phyloP scores from a whole-genome alignment of 2,888 invertebrate species.

The Lasioglossum lativentre region DNA sequence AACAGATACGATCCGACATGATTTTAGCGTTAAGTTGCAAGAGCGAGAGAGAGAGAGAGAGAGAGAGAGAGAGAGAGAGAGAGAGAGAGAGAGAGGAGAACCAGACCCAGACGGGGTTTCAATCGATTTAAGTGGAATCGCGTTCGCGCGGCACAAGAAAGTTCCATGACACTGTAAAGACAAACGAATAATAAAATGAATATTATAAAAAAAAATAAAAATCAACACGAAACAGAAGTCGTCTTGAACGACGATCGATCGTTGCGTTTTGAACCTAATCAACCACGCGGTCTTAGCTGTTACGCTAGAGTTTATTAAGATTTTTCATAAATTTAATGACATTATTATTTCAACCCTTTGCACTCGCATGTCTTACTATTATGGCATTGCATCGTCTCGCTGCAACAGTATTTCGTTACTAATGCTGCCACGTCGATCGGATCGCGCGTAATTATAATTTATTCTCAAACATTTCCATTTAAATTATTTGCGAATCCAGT shows the following conservation, averaged over 20 bases:
- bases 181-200: constrained; percentile 26
- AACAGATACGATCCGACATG: constrained; percentile 22
- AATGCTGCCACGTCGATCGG: background rate
- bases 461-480: background rate
- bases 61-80: too few relatives aligned
- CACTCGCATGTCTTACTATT: background rate
- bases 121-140: constrained; percentile 26
- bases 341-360: constrained; percentile 2
- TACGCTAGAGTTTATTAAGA: background rate
- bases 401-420: background rate
- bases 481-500: background rate
- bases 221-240: background rate
- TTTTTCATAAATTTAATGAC: background rate
- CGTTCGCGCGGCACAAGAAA: constrained; percentile 51
- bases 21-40: constrained; percentile 46
- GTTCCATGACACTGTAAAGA: constrained; percentile 38
- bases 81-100: background rate
- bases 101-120: background rate
- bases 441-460: background rate
- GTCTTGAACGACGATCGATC: background rate
- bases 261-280: background rate
- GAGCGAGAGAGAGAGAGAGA: background rate
- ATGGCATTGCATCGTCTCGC: background rate
- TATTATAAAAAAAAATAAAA: background rate
- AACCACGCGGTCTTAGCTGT: background rate